Conservation (phyloP, 2,888 invertebrate genomes). For the Eupsilia transversa region DNA sequence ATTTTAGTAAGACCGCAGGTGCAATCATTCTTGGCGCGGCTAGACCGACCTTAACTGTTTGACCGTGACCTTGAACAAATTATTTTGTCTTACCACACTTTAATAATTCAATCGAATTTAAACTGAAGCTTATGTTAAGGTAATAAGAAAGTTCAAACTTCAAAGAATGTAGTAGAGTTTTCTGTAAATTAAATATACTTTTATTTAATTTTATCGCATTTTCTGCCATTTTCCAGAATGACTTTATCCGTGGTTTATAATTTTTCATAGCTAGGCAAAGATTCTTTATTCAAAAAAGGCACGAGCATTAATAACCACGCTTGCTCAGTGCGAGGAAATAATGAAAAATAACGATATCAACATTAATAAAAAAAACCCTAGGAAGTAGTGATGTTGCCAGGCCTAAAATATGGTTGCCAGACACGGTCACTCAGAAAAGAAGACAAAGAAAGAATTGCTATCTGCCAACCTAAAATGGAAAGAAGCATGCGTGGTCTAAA, state of each 20-base stretch:
- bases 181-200: background rate
- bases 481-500: no score
- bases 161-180: background rate
- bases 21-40: conserved; percentile 8
- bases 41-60: conserved; percentile 5
- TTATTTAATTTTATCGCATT: background rate
- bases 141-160: background rate
- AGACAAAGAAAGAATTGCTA: no score
- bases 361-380: no score
- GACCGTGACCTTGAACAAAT: conserved; percentile 8
- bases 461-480: no score
- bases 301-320: background rate
- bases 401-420: no score
- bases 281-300: background rate
- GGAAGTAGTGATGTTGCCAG: no score
- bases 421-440: no score
- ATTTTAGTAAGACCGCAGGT: conserved; percentile 20
- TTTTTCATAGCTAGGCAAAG: background rate
- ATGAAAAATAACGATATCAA: no score
- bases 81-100: no score
- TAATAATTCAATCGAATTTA: background rate
- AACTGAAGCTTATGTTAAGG: no score
- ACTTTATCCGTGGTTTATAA: background rate
- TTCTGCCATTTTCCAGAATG: background rate
- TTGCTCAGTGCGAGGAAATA: no score